Percentiles rank a stretch among this genome's conserved stretches.
These are phyloP conservation scores for Mystacornis crossleyi DNA, from an alignment of 2,113 vertebrate species.

Conservation along the genomic window DNA sequence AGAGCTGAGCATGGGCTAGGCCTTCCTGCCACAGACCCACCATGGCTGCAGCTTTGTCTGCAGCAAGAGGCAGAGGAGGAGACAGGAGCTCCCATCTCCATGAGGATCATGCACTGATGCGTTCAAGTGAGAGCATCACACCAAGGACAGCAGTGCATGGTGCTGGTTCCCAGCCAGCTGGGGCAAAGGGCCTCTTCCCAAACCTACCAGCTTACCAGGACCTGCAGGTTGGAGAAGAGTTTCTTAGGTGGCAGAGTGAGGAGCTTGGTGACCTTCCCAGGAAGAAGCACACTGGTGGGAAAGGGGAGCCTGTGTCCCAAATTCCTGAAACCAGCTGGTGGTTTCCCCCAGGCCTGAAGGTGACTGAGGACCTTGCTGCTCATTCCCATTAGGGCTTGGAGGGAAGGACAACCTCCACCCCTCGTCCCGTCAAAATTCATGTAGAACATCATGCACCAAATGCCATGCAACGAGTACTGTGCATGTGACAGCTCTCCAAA, in stretches of 20 bases:
- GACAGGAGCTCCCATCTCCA: fast-evolving
- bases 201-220: neutral
- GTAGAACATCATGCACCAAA: neutral
- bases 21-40: neutral
- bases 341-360: neutral
- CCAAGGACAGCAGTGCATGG: fast-evolving
- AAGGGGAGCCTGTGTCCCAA: neutral
- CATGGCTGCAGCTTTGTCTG: neutral
- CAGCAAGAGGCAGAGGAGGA: neutral
- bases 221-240: neutral
- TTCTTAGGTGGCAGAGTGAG: neutral
- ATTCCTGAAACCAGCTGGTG: neutral
- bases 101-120: neutral
- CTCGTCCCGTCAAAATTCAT: neutral
- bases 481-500: neutral
- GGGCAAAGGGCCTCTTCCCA: neutral
- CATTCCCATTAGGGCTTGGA: neutral
- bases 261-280: neutral
- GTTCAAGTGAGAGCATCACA: neutral
- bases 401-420: neutral
- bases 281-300: neutral
- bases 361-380: neutral
- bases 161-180: neutral
- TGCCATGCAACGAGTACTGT: neutral
- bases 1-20: neutral